These are phyloP conservation scores for Gyps fulvus DNA, from an alignment of 2,113 vertebrate genomes.

Conservation along the genomic window DNA sequence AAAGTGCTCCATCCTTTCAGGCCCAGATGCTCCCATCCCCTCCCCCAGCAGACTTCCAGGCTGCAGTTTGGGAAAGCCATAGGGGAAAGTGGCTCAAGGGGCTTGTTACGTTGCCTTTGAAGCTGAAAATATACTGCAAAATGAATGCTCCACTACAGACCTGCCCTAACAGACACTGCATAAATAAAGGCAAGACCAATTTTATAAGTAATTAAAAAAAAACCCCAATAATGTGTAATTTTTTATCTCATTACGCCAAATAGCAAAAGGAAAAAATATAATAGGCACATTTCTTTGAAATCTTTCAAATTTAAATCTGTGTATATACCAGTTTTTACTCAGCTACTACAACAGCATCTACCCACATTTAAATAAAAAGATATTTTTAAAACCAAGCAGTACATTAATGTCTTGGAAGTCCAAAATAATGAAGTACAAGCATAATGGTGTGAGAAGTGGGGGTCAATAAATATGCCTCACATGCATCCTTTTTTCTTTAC, in stretches of 20 bases:
- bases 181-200: neutral
- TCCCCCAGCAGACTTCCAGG: conserved; percentile 13
- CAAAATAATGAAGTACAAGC: neutral
- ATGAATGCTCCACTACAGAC: neutral
- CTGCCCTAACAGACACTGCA: neutral
- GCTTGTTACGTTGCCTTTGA: conserved; percentile 31
- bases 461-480: neutral
- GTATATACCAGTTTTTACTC: neutral
- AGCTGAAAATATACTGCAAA: neutral
- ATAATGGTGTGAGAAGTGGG: neutral
- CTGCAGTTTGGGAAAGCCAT: neutral
- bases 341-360: neutral
- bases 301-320: neutral
- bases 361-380: neutral
- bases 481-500: neutral
- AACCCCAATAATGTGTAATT: neutral
- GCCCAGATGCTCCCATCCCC: conserved; percentile 18
- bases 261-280: neutral
- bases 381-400: neutral
- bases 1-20: conserved; percentile 37
- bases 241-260: neutral
- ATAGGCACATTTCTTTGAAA: neutral
- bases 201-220: neutral
- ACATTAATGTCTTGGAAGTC: neutral
- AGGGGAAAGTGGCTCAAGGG: neutral